Evolutionary conservation across 2,113 vertebrate genomes (phyloP).

Genomic region (Euleptes europaea): DNA sequence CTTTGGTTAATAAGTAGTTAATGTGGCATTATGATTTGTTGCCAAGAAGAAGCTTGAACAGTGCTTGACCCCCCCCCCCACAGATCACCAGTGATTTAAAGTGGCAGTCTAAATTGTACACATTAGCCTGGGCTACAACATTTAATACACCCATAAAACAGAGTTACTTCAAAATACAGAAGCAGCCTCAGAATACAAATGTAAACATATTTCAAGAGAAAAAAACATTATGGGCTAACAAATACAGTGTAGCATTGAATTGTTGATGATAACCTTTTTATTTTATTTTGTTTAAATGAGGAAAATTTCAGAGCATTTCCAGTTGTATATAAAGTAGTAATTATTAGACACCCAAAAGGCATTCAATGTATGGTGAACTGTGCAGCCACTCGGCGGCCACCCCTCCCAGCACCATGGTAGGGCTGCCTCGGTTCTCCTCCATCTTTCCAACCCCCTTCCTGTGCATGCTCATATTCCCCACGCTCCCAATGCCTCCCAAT

Average conservation of each 20-base stretch:
- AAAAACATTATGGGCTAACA: not conserved
- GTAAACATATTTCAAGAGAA: not conserved
- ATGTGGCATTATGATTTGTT: conserved; percentile 39
- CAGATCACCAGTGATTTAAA: conserved; percentile 56
- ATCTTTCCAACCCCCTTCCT: too few relatives aligned
- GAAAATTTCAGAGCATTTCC: not conserved
- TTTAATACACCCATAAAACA: conserved; percentile 55
- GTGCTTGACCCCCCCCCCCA: conserved; percentile 20
- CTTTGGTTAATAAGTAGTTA: conserved; percentile 37
- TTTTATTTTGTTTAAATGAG: not conserved
- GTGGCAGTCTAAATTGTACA: conserved; percentile 44
- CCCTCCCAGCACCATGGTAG: too few relatives aligned
- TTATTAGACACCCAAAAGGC: not conserved
- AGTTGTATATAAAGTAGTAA: not conserved
- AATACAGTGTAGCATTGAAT: not conserved
- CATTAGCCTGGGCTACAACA: conserved; percentile 21
- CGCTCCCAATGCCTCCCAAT: too few relatives aligned
- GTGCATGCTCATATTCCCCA: too few relatives aligned
- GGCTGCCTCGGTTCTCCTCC: too few relatives aligned
- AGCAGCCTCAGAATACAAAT: conserved; percentile 36
- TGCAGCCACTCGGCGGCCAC: too few relatives aligned
- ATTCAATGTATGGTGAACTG: not conserved
- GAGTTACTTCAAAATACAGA: conserved; percentile 42
- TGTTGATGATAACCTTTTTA: not conserved
- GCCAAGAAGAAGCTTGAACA: conserved; percentile 18